Evolutionary conservation across 2,113 vertebrate species (phyloP), one percentile per base, ranked within the genome.

Genomic region (Motacilla tschutschensis): DNA sequence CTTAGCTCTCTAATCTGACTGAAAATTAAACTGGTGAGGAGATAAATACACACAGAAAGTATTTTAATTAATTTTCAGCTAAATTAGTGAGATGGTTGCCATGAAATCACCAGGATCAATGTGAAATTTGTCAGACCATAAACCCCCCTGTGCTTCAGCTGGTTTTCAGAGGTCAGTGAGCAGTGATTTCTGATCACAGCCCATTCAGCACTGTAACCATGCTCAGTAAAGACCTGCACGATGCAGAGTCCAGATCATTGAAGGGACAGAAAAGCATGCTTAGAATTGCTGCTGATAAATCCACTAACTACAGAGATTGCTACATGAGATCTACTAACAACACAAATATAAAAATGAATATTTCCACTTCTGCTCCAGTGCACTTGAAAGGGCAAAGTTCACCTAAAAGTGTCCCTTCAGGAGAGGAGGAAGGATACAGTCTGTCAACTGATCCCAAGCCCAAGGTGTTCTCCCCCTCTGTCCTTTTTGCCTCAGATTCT

Each of bases 361-460:
- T 47, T 55, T 22, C 41, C 10, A 40, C 6, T 5, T 55, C 58
- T 40, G 33, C 15, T 40, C 6, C 33, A 41, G 1, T 13, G 35
- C 48, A 47, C 15, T 13, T 40, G 41, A 33, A 63, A 44, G 5
- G 19, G 5, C 12, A 47, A 72, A 40, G 14, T 33, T 63, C 58
- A 47, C 24, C 15, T 33, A 2, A 46, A 54, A 21, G 15, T 14
- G 7, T 29, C 22, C 5, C 29, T 47, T 47, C 24, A 33, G 19
- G 48, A 33, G 9, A 54, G 33, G 22, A 54, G 12, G 28, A 53
- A 18, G 25, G 15, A 55, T 26, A 60, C 5, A 38, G 8, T n/a
- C 33, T 71, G 28, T 14, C 28, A 22, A 1, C 48, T 33, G 14
- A 54, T 54, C 16, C 36, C 0, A 0, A 79, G 38, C n/a, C n/a